Base-by-base conservation (phyloP, 2,888 invertebrate species). In the Abrostola triplasia region DNA sequence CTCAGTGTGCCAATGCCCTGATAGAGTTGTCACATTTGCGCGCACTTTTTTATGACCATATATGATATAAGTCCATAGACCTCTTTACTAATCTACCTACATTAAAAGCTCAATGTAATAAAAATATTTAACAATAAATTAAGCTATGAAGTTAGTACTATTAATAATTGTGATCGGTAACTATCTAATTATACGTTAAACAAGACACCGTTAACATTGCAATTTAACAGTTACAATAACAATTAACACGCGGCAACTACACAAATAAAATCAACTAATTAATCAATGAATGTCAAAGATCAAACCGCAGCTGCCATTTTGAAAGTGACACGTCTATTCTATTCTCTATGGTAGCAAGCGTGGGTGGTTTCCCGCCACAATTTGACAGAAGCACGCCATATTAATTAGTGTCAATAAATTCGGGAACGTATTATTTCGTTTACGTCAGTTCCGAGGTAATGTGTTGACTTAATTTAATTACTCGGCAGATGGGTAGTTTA, bases 361-460 rank as follows among this genome's bases (percentile, higher is more conserved):
- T 87, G 91, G 92, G 92, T 87, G 91, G 85, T 61, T 82, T 85
- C 82, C 75, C 86, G 86, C 90, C 87, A 81, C 84, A 87, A 85
- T 84, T 84, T 91, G 91, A 90, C 90, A 89, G 80, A 75, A 84
- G 65, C 60, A 64, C 73, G 76, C 84, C 82, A 86, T 86, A 85
- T 89, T 90, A 87, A 86, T 88, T 85, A 82, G 79, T 66, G 56
- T 48, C 62, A 64, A 76, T 77, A 69, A 76, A 77, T 76, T 59
- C 65, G 57, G 64, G 64, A 64, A 71, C 66, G 61, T 75, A 24
- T 24, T 24, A 66, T 73, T 76, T 70, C 64, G 65, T 64, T 71
- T 62, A 60, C 59, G 59, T 62, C 4, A 24, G 68, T 6, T 61
- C 44, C 44, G 56, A 65, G 59, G 58, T 75, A 75, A 78, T 70